Base-by-base conservation (phyloP, 2,888 invertebrate species). In the Gonocerus acuteangulatus region DNA sequence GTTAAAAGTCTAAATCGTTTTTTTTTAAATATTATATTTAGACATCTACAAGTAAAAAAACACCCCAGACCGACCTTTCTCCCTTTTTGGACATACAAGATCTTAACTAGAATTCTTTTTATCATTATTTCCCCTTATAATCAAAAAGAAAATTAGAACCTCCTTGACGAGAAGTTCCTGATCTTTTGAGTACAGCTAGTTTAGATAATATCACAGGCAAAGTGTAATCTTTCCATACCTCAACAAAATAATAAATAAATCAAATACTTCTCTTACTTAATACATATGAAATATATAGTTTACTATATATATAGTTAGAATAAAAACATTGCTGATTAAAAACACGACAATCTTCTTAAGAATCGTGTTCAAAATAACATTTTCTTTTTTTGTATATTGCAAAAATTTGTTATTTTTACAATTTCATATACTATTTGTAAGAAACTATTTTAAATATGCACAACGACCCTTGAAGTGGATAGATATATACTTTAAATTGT, bases 381-480 rank as follows among this genome's bases (percentile, higher is more conserved):
- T 32, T 49, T 48, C 15, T 16, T 49, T 23, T 51, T 51, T 34
- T 18, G 19, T 19, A 51, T 51, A 7, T 16, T 51, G 15, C 15
- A 51, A 32, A 49, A 11, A 34, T 51, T 27, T 34, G 7, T 51
- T 51, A 32, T 49, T 32, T 32, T 19, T 19, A 16, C n/a, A 19
- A 51, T 32, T 32, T 22, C 16, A 51, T 34, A 27, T 51, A 51
- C 51, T 51, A 34, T 51, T 51, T 56, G 36, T 34, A 57, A 57
- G 45, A 57, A 56, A 57, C 57, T 57, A 57, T 57, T 47, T 54
- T 39, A 47, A 47, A 22, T 57, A 57, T 57, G 57, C 42, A 57
- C 57, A 57, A 57, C 57, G 57, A 57, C 57, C 57, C 57, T 57
- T 57, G 57, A 57, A 57, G 54, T 54, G 54, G 54, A 54, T 54